These are phyloP conservation scores for Drosophila bunnanda DNA, from an alignment of 2,888 invertebrate species.

Conservation along the genomic window DNA sequence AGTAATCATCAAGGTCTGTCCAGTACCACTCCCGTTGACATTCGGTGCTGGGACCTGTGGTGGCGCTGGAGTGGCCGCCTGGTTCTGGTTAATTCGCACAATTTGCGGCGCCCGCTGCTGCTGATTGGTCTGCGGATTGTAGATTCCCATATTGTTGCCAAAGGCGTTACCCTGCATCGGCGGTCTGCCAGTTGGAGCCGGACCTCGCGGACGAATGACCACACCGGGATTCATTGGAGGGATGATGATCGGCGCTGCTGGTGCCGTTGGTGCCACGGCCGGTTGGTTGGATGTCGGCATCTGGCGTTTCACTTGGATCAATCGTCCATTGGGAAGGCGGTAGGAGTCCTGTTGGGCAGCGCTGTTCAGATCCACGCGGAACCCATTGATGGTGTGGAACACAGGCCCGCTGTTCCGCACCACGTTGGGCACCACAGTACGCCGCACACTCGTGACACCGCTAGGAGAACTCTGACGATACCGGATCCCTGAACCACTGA, in stretches of 20 bases:
- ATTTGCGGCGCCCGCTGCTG: conserved; percentile 70
- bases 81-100: conserved; percentile 64
- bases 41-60: conserved; percentile 11
- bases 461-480: conserved; percentile 67
- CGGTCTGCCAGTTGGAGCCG: neutral
- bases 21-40: conserved; percentile 33
- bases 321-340: conserved; percentile 84
- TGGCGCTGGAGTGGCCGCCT: conserved; percentile 36
- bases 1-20: conserved; percentile 42
- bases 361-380: conserved; percentile 84
- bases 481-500: conserved; percentile 79
- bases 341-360: conserved; percentile 85
- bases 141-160: conserved; percentile 68
- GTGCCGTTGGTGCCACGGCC: conserved; percentile 28
- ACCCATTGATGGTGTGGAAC: conserved; percentile 84
- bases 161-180: conserved; percentile 22
- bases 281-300: conserved; percentile 48
- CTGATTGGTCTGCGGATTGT: conserved; percentile 61
- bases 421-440: conserved; percentile 76
- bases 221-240: conserved; percentile 47
- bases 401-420: conserved; percentile 78
- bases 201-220: conserved; percentile 52
- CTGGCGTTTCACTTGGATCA: conserved; percentile 85
- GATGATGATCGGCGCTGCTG: conserved; percentile 27
- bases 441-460: conserved; percentile 59